These are phyloP conservation scores for Sebastes itinus DNA, from an alignment of 2,797 vertebrate genomes.

Conservation along the genomic window DNA sequence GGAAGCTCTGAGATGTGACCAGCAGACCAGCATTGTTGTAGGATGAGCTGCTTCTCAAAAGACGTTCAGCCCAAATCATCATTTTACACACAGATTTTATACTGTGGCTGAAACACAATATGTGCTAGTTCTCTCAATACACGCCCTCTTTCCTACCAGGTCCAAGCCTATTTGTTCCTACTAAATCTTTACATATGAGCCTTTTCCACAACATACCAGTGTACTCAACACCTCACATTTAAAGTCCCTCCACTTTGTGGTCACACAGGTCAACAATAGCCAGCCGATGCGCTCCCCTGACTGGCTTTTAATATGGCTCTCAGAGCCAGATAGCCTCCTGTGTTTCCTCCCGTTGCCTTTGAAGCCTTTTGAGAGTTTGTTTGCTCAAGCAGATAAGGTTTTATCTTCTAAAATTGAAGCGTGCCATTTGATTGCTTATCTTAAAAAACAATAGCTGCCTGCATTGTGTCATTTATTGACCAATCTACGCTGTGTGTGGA, in stretches of 20 bases:
- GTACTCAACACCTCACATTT: background rate
- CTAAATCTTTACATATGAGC: background rate
- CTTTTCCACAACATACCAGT: background rate
- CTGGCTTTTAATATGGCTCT: constrained; percentile 26
- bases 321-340: constrained; percentile 33
- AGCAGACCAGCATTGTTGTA: background rate
- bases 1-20: background rate
- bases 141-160: background rate
- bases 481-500: background rate
- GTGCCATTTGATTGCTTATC: constrained; percentile 78
- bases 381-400: constrained; percentile 78
- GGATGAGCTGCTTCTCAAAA: background rate
- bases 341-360: constrained; percentile 66
- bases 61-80: background rate
- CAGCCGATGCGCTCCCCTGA: constrained; percentile 21
- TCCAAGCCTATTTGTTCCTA: background rate
- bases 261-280: constrained; percentile 28
- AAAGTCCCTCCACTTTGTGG: constrained; percentile 18
- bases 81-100: background rate
- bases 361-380: constrained; percentile 71
- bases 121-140: background rate
- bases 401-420: constrained; percentile 72
- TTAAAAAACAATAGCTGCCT: constrained; percentile 61
- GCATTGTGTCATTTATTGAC: constrained; percentile 50
- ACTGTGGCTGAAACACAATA: background rate